Percentiles rank a stretch among this genome's conserved stretches.
phyloP scores from a whole-genome alignment of 2,888 invertebrate species.

The Tetragnatha montana region DNA sequence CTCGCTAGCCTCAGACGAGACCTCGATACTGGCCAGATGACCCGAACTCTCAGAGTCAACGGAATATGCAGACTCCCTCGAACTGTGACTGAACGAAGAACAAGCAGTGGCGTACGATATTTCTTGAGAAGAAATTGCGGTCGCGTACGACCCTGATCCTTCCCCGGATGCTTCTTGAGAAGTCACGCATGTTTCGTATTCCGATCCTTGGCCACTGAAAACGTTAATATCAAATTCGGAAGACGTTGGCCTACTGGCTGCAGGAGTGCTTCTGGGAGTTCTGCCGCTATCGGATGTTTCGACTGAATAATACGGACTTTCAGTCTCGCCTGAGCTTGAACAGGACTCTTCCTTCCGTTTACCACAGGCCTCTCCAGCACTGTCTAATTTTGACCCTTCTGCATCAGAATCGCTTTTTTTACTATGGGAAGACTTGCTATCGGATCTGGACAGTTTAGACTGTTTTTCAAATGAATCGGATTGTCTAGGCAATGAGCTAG shows the following conservation, averaged over 20 bases:
- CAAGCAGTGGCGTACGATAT: conserved; percentile 85
- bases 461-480: conserved; percentile 34
- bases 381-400: conserved; percentile 55
- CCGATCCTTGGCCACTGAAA: conserved; percentile 80
- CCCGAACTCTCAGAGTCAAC: conserved; percentile 92
- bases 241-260: conserved; percentile 86
- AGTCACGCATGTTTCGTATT: conserved; percentile 89
- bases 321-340: conserved; percentile 86
- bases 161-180: conserved; percentile 79
- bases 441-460: conserved; percentile 48
- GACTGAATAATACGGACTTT: conserved; percentile 91
- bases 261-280: conserved; percentile 76
- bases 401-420: conserved; percentile 70
- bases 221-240: conserved; percentile 85
- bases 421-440: conserved; percentile 65
- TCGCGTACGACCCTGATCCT: conserved; percentile 79
- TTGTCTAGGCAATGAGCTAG: conserved; percentile 21
- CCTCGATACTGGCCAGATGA: conserved; percentile 89
- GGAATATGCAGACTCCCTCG: conserved; percentile 92
- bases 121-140: conserved; percentile 85
- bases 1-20: conserved; percentile 91
- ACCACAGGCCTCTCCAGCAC: conserved; percentile 31
- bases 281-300: conserved; percentile 82
- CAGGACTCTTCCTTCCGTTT: conserved; percentile 83
- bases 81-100: conserved; percentile 85